Conservation (phyloP, 2,113 vertebrate genomes). For the Saguinus imperator region DNA sequence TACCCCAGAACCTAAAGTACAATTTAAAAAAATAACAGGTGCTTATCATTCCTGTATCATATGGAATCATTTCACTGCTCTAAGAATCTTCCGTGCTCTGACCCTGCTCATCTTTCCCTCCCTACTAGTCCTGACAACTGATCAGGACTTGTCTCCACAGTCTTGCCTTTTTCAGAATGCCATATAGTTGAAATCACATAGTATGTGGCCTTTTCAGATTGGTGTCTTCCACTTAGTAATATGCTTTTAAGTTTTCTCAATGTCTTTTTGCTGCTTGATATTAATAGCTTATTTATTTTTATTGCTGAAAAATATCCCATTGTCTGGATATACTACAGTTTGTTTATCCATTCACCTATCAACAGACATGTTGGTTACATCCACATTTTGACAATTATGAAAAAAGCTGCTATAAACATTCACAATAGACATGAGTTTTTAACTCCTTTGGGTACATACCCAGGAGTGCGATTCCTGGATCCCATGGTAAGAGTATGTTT, state of each 20-base stretch:
- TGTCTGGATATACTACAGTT: not conserved
- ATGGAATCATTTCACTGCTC: not conserved
- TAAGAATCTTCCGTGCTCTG: not conserved
- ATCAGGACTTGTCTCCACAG: not conserved
- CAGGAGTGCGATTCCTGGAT: not conserved
- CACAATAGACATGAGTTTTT: not conserved
- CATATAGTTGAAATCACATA: not conserved
- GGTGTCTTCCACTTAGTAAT: not conserved
- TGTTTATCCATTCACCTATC: not conserved
- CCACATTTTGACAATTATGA: not conserved
- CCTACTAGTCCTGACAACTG: not conserved
- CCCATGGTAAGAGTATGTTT: not conserved
- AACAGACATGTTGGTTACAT: not conserved
- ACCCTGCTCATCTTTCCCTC: no score
- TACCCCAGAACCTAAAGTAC: no score
- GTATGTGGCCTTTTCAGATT: not conserved
- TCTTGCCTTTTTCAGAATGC: not conserved
- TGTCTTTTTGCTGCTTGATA: not conserved
- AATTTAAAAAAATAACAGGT: not conserved
- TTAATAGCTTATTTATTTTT: not conserved
- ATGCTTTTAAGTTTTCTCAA: not conserved
- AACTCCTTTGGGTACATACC: slow-evolving; percentile 28
- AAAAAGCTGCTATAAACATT: not conserved
- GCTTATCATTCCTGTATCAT: no score
- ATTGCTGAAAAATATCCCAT: not conserved